phyloP scores from a whole-genome alignment of 92 coral and sea anemone species.

The Palythoa heliodiscus region DNA sequence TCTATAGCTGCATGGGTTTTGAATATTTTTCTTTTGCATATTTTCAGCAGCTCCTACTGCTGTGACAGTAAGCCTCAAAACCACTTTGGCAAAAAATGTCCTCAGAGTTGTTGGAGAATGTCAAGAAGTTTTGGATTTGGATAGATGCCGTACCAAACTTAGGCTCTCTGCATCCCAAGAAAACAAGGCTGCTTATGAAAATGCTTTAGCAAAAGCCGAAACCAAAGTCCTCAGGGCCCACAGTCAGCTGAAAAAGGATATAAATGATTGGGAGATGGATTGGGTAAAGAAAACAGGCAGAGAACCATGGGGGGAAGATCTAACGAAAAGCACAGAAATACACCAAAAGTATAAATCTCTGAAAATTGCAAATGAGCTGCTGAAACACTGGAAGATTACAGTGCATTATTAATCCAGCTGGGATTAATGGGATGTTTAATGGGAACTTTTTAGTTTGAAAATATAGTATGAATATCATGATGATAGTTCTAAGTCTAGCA shows the following conservation, averaged over 20 bases:
- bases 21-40: not conserved
- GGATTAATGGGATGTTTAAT: not conserved
- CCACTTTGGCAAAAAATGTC: constrained; percentile 25
- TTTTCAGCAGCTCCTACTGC: constrained; percentile 3
- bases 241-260: not conserved
- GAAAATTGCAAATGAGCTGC: constrained; percentile 28
- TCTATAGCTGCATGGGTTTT: constrained; percentile 8
- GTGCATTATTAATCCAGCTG: not conserved
- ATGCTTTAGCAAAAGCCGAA: constrained; percentile 21
- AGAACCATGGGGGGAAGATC: constrained; percentile 29
- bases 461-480: not conserved
- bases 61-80: constrained; percentile 1
- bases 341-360: constrained; percentile 14
- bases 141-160: not conserved
- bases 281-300: constrained; percentile 13
- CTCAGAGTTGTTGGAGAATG: constrained; percentile 1
- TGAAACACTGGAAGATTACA: constrained; percentile 30
- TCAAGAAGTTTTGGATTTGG: constrained; percentile 21
- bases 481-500: constrained; percentile 1
- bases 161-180: constrained; percentile 16
- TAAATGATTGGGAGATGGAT: constrained; percentile 13
- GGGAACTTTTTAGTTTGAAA: not conserved
- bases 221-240: constrained; percentile 30
- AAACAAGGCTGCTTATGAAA: constrained; percentile 8
- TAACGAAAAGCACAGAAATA: not conserved